phyloP scores from a whole-genome alignment of 2,113 vertebrate species.

The Bettongia penicillata region DNA sequence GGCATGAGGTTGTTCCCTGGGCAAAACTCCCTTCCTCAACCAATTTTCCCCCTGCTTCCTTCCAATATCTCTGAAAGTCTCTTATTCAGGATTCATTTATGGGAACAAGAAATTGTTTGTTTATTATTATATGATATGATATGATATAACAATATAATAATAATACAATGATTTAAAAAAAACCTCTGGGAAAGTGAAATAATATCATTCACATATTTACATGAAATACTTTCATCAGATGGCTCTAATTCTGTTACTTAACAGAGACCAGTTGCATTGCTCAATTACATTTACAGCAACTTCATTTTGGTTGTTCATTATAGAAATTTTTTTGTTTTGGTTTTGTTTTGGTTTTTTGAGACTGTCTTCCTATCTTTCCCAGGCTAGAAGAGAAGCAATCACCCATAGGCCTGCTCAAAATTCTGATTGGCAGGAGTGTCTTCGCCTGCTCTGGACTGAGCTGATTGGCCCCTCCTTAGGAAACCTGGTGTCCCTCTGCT shows the following conservation, averaged over 20 bases:
- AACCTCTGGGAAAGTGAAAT: background rate
- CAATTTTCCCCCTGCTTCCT: too few relatives aligned
- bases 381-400: background rate
- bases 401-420: too few relatives aligned
- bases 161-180: background rate
- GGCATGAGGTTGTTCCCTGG: too few relatives aligned
- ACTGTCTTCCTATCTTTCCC: background rate
- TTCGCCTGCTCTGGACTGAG: background rate
- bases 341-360: background rate
- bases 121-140: too few relatives aligned
- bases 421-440: background rate
- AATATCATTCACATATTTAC: background rate
- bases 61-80: too few relatives aligned
- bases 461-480: background rate
- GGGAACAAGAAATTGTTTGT: too few relatives aligned
- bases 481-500: background rate
- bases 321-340: background rate
- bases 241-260: background rate
- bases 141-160: too few relatives aligned
- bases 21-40: too few relatives aligned
- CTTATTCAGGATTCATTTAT: too few relatives aligned
- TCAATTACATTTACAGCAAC: background rate
- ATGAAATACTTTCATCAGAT: background rate
- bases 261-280: background rate
- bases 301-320: background rate